These are phyloP conservation scores for Eufriesea mexicana DNA, from an alignment of 1,140 invertebrate species.

Conservation along the genomic window DNA sequence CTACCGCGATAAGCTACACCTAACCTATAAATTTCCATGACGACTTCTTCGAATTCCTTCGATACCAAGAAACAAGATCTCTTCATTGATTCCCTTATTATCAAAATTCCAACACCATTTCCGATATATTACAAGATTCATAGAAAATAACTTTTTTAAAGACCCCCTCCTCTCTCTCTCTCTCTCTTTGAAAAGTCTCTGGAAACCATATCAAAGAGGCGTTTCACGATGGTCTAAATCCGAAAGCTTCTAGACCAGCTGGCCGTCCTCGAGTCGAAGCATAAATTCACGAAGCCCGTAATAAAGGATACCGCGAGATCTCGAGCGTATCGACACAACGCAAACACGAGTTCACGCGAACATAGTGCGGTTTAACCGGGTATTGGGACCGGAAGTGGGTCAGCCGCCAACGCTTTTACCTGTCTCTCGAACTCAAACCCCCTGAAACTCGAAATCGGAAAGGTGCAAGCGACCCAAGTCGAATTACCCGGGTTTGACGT, in stretches of 20 bases:
- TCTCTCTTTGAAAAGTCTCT: not conserved
- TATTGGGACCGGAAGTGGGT: not conserved
- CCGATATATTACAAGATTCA: no score
- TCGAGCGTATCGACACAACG: slow-evolving; percentile 1
- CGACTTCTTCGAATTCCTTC: no score
- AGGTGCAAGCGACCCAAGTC: not conserved
- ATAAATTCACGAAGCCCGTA: slow-evolving; percentile 14
- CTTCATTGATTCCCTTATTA: no score
- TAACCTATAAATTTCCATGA: no score
- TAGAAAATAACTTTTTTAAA: not conserved
- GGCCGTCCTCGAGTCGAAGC: not conserved
- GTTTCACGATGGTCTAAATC: not conserved
- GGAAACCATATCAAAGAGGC: not conserved
- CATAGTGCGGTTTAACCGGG: not conserved
- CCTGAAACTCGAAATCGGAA: slow-evolving; percentile 11
- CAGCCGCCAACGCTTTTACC: not conserved
- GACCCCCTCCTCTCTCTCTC: no score
- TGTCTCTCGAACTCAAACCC: not conserved
- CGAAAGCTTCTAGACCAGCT: not conserved
- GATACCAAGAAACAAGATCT: no score
- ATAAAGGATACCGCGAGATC: slow-evolving; percentile 24
- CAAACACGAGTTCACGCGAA: not conserved
- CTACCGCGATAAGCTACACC: no score
- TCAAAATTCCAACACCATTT: no score
- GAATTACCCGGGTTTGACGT: not conserved